Percentiles rank a stretch among this genome's conserved stretches.
Evolutionary conservation across 2,888 invertebrate genomes (phyloP).

Genomic region (Autographa pulchrina): DNA sequence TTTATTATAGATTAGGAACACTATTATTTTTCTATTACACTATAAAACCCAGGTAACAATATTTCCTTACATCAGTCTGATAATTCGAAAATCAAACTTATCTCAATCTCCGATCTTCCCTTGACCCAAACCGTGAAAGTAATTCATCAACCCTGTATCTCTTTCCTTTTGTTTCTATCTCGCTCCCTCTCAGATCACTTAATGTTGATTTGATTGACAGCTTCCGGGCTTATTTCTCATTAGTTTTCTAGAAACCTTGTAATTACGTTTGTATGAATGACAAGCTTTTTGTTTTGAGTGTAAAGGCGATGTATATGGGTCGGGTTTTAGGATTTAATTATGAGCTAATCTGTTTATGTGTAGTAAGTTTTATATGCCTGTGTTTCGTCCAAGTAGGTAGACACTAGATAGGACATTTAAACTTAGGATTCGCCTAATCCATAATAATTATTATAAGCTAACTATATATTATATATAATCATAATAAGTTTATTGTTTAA

Average conservation of each 20-base stretch:
- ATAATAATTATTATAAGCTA: too few species aligned
- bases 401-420: background rate
- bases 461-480: too few species aligned
- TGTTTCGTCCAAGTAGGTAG: too few species aligned
- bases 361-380: too few species aligned
- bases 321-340: background rate
- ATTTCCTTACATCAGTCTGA: background rate
- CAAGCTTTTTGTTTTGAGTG: constrained; percentile 13
- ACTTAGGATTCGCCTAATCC: too few species aligned
- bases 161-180: constrained; percentile 48
- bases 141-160: constrained; percentile 51
- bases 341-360: too few species aligned
- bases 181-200: constrained; percentile 52
- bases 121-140: constrained; percentile 24
- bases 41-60: background rate
- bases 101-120: constrained; percentile 6
- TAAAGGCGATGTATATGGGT: constrained; percentile 19
- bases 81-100: background rate
- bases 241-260: constrained; percentile 30
- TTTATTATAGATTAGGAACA: too few species aligned
- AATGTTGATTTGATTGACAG: constrained; percentile 62
- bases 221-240: constrained; percentile 56
- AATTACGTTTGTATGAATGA: constrained; percentile 35
- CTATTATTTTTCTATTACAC: too few species aligned
- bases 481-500: too few species aligned